Percentiles rank a stretch among this genome's conserved stretches.
Conservation (phyloP, 1,140 invertebrate genomes). For the Bombus impatiens region DNA sequence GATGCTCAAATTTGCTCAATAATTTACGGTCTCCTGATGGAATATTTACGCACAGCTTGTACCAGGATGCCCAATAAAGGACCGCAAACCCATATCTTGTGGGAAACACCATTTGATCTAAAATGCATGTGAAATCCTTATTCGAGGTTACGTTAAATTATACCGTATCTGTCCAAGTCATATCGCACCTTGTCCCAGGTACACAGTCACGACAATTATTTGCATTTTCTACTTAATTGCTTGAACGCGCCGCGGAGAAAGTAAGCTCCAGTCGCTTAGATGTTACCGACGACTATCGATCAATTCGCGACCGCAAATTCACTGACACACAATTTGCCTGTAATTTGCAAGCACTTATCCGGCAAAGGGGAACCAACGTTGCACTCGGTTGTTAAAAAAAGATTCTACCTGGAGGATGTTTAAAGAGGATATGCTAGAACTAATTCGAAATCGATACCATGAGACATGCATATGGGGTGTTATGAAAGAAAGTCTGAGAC, state of each 20-base stretch:
- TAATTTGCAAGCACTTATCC: constrained; percentile 12
- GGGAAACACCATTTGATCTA: not conserved
- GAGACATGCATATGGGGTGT: not conserved
- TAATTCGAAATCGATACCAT: constrained; percentile 46
- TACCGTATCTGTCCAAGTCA: not conserved
- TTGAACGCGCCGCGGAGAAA: not conserved
- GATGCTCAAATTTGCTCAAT: not conserved
- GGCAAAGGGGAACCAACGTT: not conserved
- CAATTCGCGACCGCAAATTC: constrained; percentile 12
- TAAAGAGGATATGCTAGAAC: constrained; percentile 40
- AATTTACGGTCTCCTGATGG: not conserved
- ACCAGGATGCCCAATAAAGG: not conserved
- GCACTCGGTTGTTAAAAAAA: constrained; percentile 42
- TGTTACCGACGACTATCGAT: not conserved
- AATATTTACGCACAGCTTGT: not conserved
- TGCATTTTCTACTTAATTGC: not conserved
- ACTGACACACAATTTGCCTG: constrained; percentile 4
- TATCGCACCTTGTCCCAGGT: not conserved
- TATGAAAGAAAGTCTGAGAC: not conserved
- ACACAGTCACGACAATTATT: not conserved
- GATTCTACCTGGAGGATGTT: constrained; percentile 25
- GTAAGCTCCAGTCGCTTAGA: not conserved
- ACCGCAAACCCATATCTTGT: not conserved
- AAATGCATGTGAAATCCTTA: not conserved
- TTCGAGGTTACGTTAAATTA: not conserved